phyloP scores from a whole-genome alignment of 2,888 invertebrate genomes.

The Mystacides longicornis region DNA sequence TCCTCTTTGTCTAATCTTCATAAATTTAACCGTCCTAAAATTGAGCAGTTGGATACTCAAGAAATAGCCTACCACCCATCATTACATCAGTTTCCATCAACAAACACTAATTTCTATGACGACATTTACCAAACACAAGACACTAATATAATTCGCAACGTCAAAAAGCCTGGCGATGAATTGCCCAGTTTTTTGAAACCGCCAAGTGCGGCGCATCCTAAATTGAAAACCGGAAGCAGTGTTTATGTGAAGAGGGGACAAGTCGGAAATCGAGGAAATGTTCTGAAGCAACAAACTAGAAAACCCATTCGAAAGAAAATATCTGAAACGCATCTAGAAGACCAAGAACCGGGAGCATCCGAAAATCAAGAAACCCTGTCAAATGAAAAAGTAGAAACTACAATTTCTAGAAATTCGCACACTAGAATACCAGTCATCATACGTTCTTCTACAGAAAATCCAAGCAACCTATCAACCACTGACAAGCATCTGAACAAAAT shows the following conservation, averaged over 20 bases:
- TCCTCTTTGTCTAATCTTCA: slow-evolving; percentile 24
- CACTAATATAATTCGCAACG: slow-evolving; percentile 31
- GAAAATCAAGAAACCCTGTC: slow-evolving; percentile 36
- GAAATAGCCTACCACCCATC: slow-evolving; percentile 6
- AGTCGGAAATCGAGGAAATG: slow-evolving; percentile 5
- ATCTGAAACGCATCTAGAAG: slow-evolving; percentile 36
- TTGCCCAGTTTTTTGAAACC: slow-evolving; percentile 46
- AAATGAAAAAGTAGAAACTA: slow-evolving; percentile 31
- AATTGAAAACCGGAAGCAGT: slow-evolving; percentile 35
- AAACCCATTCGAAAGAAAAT: slow-evolving; percentile 42
- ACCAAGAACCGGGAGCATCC: slow-evolving; percentile 41
- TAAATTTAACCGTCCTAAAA: slow-evolving; percentile 29
- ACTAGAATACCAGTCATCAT: slow-evolving; percentile 3
- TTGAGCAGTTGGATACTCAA: background rate
- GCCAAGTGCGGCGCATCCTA: slow-evolving; percentile 32
- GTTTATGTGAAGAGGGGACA: slow-evolving; percentile 39
- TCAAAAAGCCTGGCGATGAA: slow-evolving; percentile 35
- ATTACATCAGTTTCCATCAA: slow-evolving; percentile 18
- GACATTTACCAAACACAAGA: slow-evolving; percentile 22
- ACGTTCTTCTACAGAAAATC: slow-evolving; percentile 2
- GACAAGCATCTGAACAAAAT: slow-evolving; percentile 31
- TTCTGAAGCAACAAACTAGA: slow-evolving; percentile 34
- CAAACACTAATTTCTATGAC: slow-evolving; percentile 18
- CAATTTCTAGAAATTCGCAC: background rate
- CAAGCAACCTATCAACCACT: slow-evolving; percentile 29